A percentile compares a stretch with the other conserved stretches of the same genome.
Conservation (phyloP, 1,140 invertebrate genomes). For the Drosophila setifemur region DNA sequence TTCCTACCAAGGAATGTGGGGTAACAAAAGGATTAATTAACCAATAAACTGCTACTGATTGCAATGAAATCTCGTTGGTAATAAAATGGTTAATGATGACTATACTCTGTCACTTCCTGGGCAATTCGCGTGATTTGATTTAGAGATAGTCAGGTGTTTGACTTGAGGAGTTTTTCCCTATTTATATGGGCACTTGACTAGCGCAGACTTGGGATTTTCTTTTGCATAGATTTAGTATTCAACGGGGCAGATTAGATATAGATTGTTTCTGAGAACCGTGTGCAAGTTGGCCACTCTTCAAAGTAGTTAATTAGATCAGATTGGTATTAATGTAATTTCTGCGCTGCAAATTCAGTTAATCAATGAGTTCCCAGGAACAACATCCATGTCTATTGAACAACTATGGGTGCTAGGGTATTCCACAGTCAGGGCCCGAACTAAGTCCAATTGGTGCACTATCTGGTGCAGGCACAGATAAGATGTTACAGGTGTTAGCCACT, state of each 20-base stretch:
- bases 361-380: too few species aligned
- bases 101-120: conserved; percentile 7
- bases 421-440: conserved; percentile 7
- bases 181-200: conserved; percentile 6
- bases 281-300: neutral
- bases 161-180: conserved; percentile 1
- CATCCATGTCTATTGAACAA: too few species aligned
- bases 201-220: conserved; percentile 11
- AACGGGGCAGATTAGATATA: conserved; percentile 28
- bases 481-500: conserved; percentile 49
- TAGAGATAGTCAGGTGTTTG: conserved; percentile 15
- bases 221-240: conserved; percentile 24
- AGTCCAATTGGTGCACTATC: conserved; percentile 21
- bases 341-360: too few species aligned
- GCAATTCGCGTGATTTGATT: conserved; percentile 16
- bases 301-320: too few species aligned
- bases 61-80: neutral
- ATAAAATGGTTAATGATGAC: neutral
- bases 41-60: neutral
- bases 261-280: neutral
- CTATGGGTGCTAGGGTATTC: conserved; percentile 15
- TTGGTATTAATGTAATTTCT: too few species aligned
- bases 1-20: neutral
- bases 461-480: conserved; percentile 42
- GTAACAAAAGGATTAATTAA: neutral